Conservation (phyloP, 1,140 invertebrate species). For the Drosophila erecta region DNA sequence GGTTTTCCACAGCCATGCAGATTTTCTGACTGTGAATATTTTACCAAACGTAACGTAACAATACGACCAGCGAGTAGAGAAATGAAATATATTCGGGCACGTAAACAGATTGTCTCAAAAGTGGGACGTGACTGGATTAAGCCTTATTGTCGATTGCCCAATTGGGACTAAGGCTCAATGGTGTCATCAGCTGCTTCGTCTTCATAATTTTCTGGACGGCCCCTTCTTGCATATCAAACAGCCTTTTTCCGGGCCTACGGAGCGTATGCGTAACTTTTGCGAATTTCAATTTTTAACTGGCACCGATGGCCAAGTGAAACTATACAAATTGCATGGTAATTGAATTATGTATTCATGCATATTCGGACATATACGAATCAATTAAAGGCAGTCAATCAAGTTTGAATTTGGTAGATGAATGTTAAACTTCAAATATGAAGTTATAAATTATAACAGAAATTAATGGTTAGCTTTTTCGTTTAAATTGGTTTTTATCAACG, state of each 20-base stretch:
- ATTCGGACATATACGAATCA: slow-evolving; percentile 8
- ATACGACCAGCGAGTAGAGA: slow-evolving; percentile 20
- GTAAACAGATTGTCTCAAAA: slow-evolving; percentile 70
- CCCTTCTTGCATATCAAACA: slow-evolving; percentile 62
- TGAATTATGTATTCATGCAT: neutral
- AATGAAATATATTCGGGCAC: slow-evolving; percentile 35
- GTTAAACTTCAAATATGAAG: neutral
- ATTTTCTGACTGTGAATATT: slow-evolving; percentile 23
- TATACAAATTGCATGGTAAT: slow-evolving; percentile 32
- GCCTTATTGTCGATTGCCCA: slow-evolving; percentile 16
- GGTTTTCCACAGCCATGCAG: slow-evolving; percentile 1
- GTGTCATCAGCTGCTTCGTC: slow-evolving; percentile 37
- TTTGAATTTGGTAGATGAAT: slow-evolving; percentile 9
- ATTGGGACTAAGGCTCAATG: slow-evolving; percentile 19
- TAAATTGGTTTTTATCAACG: slow-evolving; percentile 27
- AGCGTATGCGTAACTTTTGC: slow-evolving; percentile 47
- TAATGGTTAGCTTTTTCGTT: slow-evolving; percentile 5
- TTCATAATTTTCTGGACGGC: slow-evolving; percentile 54
- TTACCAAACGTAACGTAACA: slow-evolving; percentile 19
- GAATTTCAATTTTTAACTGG: slow-evolving; percentile 15
- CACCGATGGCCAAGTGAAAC: slow-evolving; percentile 19
- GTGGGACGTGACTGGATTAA: slow-evolving; percentile 54
- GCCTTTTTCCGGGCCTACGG: slow-evolving; percentile 31
- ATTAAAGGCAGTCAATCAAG: slow-evolving; percentile 8
- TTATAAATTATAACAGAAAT: slow-evolving; percentile 19